Conservation (phyloP, 2,888 invertebrate species). For the Nemotelus pantherinus region DNA sequence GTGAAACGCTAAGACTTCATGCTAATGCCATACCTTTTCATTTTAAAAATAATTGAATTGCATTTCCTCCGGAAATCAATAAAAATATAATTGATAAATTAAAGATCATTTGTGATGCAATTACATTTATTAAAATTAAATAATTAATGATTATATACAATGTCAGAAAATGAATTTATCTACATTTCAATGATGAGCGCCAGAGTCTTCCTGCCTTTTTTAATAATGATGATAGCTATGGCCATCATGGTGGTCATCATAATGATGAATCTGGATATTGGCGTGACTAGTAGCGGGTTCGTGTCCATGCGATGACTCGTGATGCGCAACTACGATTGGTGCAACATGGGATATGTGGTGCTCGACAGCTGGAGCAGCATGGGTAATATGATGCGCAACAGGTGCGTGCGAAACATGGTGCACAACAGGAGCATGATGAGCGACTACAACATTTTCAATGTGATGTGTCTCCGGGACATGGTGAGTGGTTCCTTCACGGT, state of each 20-base stretch:
- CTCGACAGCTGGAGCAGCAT: slow-evolving; percentile 14
- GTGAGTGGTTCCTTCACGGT: slow-evolving; percentile 51
- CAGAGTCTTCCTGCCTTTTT: background rate
- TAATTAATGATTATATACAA: no score
- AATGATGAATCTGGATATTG: slow-evolving; percentile 2
- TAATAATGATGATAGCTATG: background rate
- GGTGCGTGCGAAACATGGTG: slow-evolving; percentile 35
- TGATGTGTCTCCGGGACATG: slow-evolving; percentile 9
- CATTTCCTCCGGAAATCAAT: no score
- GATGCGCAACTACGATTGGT: slow-evolving; percentile 49
- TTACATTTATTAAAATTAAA: no score
- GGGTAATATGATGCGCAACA: slow-evolving; percentile 59
- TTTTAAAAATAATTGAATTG: no score
- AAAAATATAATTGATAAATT: no score
- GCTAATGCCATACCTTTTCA: no score
- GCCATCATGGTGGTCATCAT: background rate
- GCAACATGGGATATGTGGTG: slow-evolving; percentile 5
- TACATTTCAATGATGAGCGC: slow-evolving; percentile 24
- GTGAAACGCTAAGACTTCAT: no score
- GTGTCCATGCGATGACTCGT: background rate
- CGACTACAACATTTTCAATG: slow-evolving; percentile 15
- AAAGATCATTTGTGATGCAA: no score
- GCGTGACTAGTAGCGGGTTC: slow-evolving; percentile 2
- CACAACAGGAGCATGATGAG: slow-evolving; percentile 21
- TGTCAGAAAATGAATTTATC: no score